These are phyloP conservation scores for Drymonia ruficornis DNA, from an alignment of 2,888 invertebrate species.

Conservation along the genomic window DNA sequence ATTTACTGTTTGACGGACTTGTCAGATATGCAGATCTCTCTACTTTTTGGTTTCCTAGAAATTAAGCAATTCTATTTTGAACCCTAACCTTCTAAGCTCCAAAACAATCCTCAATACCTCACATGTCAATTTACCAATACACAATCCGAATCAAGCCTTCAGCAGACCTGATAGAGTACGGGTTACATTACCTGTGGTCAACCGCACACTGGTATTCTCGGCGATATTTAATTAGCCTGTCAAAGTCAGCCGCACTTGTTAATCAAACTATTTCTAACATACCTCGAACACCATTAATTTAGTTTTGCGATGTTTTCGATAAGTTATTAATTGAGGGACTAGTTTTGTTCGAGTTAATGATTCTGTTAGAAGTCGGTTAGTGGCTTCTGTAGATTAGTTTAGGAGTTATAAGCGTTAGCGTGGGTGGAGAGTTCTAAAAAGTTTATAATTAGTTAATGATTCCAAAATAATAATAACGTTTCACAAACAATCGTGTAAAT, in stretches of 20 bases:
- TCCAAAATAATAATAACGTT: not conserved
- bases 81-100: not conserved
- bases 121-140: not conserved
- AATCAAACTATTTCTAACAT: conserved; percentile 2
- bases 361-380: not conserved
- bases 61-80: too few relatives aligned
- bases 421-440: not conserved
- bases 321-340: not conserved
- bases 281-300: not conserved
- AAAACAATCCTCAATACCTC: not conserved
- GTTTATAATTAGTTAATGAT: too few relatives aligned
- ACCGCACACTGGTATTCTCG: not conserved
- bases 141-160: not conserved
- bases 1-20: too few relatives aligned
- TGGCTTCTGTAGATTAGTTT: not conserved
- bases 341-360: not conserved
- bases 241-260: not conserved
- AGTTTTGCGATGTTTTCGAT: not conserved
- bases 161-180: not conserved
- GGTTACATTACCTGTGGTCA: not conserved
- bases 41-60: too few relatives aligned
- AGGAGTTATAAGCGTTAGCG: not conserved
- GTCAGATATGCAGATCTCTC: too few relatives aligned
- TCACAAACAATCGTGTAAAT: too few relatives aligned
- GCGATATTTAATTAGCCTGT: not conserved